Conservation (phyloP, 2,888 invertebrate species). For the Andrena fulva region DNA sequence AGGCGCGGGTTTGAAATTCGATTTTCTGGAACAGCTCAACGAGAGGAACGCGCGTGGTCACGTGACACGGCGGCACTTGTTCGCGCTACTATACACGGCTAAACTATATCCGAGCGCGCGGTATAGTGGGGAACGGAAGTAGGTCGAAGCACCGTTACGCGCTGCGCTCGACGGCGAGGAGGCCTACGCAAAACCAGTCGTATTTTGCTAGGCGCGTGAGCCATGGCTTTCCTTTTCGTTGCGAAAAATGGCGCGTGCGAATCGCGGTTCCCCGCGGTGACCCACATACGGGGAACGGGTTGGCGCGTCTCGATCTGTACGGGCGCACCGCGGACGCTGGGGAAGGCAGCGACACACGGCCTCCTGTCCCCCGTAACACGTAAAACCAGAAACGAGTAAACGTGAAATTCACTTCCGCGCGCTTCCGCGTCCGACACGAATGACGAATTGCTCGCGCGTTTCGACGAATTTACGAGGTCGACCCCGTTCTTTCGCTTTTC, state of each 20-base stretch:
- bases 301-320: constrained; percentile 20
- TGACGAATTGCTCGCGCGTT: neutral
- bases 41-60: constrained; percentile 42
- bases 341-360: constrained; percentile 36
- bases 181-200: constrained; percentile 70
- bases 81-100: constrained; percentile 70
- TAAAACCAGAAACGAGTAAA: constrained; percentile 62
- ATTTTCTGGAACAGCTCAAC: constrained; percentile 18
- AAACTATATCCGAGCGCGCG: constrained; percentile 67
- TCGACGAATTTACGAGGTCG: constrained; percentile 5
- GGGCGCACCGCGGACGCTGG: constrained; percentile 3
- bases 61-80: constrained; percentile 65
- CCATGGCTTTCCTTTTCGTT: constrained; percentile 85
- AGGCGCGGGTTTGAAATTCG: constrained; percentile 17
- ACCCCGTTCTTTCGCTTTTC: constrained; percentile 32
- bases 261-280: constrained; percentile 80
- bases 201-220: constrained; percentile 78
- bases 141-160: constrained; percentile 83
- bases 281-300: constrained; percentile 76
- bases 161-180: constrained; percentile 77
- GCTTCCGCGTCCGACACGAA: constrained; percentile 63
- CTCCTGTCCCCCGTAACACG: constrained; percentile 46
- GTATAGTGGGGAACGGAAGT: constrained; percentile 79
- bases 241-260: constrained; percentile 84
- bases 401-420: constrained; percentile 70